These are phyloP conservation scores for Lichenostomus cassidix DNA, from an alignment of 2,113 vertebrate genomes.

Conservation along the genomic window DNA sequence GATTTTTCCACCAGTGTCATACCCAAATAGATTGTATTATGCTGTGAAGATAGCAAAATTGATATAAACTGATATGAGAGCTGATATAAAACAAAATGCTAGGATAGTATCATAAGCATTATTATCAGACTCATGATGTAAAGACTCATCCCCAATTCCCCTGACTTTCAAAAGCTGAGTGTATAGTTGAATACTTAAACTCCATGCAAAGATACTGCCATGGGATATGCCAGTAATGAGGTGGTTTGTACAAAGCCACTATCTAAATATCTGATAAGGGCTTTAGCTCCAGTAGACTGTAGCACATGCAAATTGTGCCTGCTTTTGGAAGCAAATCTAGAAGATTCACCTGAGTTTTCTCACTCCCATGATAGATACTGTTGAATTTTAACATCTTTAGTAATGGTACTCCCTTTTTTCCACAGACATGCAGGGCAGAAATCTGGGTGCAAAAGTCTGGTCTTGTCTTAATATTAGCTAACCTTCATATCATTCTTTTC, in stretches of 20 bases:
- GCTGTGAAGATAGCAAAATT: background rate
- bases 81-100: background rate
- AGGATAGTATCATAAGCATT: background rate
- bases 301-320: background rate
- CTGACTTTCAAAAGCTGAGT: background rate
- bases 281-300: background rate
- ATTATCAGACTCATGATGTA: background rate
- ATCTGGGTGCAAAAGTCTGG: background rate
- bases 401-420: background rate
- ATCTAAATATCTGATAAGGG: background rate
- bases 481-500: background rate
- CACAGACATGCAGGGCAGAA: background rate
- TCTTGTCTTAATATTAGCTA: background rate
- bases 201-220: background rate
- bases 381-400: background rate
- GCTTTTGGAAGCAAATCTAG: background rate
- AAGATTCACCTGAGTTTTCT: background rate
- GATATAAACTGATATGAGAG: background rate
- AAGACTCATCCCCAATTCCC: background rate
- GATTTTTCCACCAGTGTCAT: background rate
- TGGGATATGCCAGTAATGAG: background rate
- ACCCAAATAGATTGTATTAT: background rate
- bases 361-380: background rate
- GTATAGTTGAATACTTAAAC: background rate
- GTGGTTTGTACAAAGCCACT: background rate